Base-by-base conservation (phyloP, 2,888 invertebrate genomes). In the Oscheius sp. region DNA sequence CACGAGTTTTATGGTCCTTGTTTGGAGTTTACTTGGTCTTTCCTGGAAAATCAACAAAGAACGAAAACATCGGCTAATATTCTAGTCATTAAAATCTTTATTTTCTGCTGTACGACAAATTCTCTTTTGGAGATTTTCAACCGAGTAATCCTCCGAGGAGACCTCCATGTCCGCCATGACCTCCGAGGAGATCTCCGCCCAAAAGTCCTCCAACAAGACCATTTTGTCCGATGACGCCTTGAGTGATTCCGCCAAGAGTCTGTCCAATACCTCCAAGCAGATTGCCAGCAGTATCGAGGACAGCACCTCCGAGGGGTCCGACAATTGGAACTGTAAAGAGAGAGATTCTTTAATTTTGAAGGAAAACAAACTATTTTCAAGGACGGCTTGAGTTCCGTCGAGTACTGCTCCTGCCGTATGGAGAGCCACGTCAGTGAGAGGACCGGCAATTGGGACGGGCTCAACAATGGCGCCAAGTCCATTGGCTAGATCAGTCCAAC, bases 311-410 rank as follows among this genome's bases (percentile, higher is more conserved):
- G 12, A 48, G 48, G 5, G 48, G 48, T 25, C 48, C 48, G 25
- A 48, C 48, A 48, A 48, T 48, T 3, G 48, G 48, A 23, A 48
- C 48, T 48, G 17, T n/a, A n/a, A n/a, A n/a, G n/a, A n/a, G n/a
- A 42, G 17, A n/a, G 4, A 4, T 6, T 6, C 4, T 3, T 42
- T 12, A 4, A 6, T 42, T 42, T 17, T 42, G n/a, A 12, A 12
- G 12, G 12, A n/a, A 12, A 15, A 6, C 42, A n/a, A n/a, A 42
- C 42, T 12, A 12, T 48, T 20, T 48, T 48, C 48, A 23, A 48
- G 48, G 48, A 48, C 48, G 25, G 23, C 48, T 48, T 48, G 48
- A 12, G 48, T 48, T 4, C 17, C 23, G 23, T 48, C 48, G 23
- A 48, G 48, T 12, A 48, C 48, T 12, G 48, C 48, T 25, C 48